Conservation (phyloP, 2,888 invertebrate genomes). For the Anodontia alba region DNA sequence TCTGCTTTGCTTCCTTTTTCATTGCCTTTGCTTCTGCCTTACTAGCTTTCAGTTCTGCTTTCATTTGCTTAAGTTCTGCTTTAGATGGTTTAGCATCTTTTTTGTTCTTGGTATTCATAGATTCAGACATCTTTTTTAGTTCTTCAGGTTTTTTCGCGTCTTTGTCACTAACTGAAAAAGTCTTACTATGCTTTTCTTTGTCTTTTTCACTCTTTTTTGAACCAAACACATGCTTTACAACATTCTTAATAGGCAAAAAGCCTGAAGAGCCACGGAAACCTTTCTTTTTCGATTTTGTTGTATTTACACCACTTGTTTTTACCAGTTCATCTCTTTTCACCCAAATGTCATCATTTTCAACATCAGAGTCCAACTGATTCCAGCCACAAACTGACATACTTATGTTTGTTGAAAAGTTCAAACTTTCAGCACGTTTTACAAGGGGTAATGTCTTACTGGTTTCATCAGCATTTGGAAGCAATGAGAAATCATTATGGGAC, state of each 20-base stretch:
- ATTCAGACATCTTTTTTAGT: constrained; percentile 47
- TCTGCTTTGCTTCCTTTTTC: constrained; percentile 57
- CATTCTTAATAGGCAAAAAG: constrained; percentile 51
- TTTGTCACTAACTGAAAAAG: constrained; percentile 29
- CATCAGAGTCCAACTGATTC: constrained; percentile 34
- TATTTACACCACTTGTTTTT: not conserved
- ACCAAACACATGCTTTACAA: constrained; percentile 58
- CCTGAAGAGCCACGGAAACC: constrained; percentile 55
- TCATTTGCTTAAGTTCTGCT: constrained; percentile 33
- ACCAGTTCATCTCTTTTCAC: constrained; percentile 43
- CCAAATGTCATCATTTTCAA: constrained; percentile 56
- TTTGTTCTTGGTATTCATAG: constrained; percentile 29
- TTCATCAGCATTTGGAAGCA: constrained; percentile 80
- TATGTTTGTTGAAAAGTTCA: constrained; percentile 41
- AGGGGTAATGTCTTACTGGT: constrained; percentile 70
- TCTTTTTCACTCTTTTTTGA: constrained; percentile 31
- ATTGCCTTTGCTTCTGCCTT: constrained; percentile 41
- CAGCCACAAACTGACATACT: not conserved
- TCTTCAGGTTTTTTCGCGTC: constrained; percentile 27
- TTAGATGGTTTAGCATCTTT: constrained; percentile 38
- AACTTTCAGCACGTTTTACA: constrained; percentile 54
- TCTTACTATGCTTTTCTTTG: constrained; percentile 52
- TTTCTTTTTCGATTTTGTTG: constrained; percentile 51
- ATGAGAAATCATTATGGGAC: constrained; percentile 63
- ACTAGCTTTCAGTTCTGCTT: constrained; percentile 45